These are phyloP conservation scores for Nomada hirtipes DNA, from an alignment of 2,888 invertebrate species.

Conservation along the genomic window DNA sequence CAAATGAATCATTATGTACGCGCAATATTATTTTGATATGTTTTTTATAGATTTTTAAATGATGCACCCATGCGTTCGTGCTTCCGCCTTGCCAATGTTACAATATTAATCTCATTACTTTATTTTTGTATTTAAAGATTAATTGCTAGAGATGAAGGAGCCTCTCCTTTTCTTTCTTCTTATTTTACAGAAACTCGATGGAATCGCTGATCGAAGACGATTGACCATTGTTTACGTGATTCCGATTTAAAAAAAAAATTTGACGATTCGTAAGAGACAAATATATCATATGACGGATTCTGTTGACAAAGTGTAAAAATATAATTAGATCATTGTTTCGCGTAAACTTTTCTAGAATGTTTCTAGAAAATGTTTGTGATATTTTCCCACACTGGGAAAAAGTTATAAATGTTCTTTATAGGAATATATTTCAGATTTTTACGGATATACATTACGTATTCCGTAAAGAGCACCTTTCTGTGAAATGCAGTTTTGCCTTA, in stretches of 20 bases:
- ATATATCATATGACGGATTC: slow-evolving; percentile 38
- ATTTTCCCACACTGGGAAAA: slow-evolving; percentile 67
- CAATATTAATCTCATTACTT: slow-evolving; percentile 60
- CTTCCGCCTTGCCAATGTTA: slow-evolving; percentile 70
- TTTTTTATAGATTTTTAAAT: slow-evolving; percentile 61
- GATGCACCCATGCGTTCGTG: slow-evolving; percentile 66
- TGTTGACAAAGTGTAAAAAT: slow-evolving; percentile 46
- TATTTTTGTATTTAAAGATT: slow-evolving; percentile 56
- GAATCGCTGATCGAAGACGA: slow-evolving; percentile 16
- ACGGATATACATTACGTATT: slow-evolving; percentile 55
- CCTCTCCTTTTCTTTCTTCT: slow-evolving; percentile 3
- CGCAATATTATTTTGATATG: slow-evolving; percentile 57
- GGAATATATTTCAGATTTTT: slow-evolving; percentile 68
- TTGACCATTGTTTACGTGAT: slow-evolving; percentile 22
- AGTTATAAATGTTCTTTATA: slow-evolving; percentile 70
- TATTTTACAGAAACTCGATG: slow-evolving; percentile 31
- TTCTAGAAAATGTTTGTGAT: slow-evolving; percentile 69
- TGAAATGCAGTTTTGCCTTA: slow-evolving; percentile 80
- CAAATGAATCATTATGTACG: slow-evolving; percentile 21
- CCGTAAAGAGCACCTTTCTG: slow-evolving; percentile 64
- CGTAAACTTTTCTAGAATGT: slow-evolving; percentile 61
- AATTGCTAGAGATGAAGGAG: slow-evolving; percentile 9
- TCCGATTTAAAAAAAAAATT: slow-evolving; percentile 33
- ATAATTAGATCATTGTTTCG: slow-evolving; percentile 65
- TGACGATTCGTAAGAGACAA: slow-evolving; percentile 18